Percentiles rank a stretch among this genome's conserved stretches.
Conservation (phyloP, 2,888 invertebrate genomes). For the Brenthis hecate region DNA sequence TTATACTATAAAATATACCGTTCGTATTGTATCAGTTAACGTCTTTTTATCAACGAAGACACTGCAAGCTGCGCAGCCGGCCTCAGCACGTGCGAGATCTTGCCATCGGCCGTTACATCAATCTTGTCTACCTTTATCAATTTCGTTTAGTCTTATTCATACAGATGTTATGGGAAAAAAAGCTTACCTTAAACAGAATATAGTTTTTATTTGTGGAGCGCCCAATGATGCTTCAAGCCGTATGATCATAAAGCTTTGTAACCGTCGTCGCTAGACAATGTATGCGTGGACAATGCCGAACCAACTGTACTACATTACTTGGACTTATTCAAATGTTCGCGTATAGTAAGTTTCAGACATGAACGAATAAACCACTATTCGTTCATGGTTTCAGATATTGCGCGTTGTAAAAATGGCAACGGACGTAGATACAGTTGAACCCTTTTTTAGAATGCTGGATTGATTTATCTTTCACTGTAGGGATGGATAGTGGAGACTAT, state of each 20-base stretch:
- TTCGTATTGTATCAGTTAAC: conserved; percentile 14
- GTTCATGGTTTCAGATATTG: too few species aligned
- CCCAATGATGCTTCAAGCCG: conserved; percentile 43
- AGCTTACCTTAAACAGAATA: conserved; percentile 43
- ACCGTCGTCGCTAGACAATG: conserved; percentile 59
- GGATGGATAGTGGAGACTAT: too few species aligned
- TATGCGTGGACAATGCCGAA: conserved; percentile 70
- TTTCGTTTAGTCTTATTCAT: conserved; percentile 63
- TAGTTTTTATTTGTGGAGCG: conserved; percentile 43
- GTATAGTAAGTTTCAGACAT: conserved; percentile 11
- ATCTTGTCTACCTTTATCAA: conserved; percentile 72
- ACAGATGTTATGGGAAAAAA: conserved; percentile 41
- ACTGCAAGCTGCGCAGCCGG: conserved; percentile 59
- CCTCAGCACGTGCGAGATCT: conserved; percentile 75
- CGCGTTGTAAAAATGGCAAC: conserved; percentile 42
- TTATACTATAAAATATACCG: not conserved
- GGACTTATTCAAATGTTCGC: conserved; percentile 63
- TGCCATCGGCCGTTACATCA: conserved; percentile 73
- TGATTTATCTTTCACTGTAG: too few species aligned
- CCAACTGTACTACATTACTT: not conserved
- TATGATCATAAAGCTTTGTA: conserved; percentile 40
- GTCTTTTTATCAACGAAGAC: conserved; percentile 20
- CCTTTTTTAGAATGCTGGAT: conserved; percentile 17
- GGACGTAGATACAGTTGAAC: conserved; percentile 22
- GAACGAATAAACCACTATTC: too few species aligned